phyloP scores from a whole-genome alignment of 2,797 vertebrate genomes.

The Enteromius anoplus region DNA sequence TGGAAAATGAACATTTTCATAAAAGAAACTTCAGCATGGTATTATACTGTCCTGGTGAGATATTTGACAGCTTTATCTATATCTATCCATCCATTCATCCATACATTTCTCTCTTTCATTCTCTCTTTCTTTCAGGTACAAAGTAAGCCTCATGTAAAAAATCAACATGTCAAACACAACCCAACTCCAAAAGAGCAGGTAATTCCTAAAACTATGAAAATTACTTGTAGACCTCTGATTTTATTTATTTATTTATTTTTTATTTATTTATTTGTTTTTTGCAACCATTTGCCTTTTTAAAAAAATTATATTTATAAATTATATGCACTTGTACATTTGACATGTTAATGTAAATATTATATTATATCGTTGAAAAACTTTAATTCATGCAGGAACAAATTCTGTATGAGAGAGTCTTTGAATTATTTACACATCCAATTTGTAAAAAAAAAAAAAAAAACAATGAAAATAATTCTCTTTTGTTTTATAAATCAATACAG shows the following conservation, averaged over 20 bases:
- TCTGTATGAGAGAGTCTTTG: background rate
- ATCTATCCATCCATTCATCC: background rate
- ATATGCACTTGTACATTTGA: background rate
- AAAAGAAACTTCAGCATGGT: background rate
- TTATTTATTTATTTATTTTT: no score
- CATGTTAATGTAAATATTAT: background rate
- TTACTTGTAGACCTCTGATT: background rate
- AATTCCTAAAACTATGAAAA: conserved; percentile 9
- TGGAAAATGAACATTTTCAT: background rate
- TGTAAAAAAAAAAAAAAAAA: background rate
- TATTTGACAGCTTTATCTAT: background rate
- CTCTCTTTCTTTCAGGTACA: conserved; percentile 64
- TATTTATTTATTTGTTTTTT: background rate
- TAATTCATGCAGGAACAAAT: no score
- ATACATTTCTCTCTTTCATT: no score
- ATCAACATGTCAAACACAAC: conserved; percentile 63
- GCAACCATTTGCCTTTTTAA: background rate
- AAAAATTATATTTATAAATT: background rate
- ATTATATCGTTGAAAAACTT: background rate
- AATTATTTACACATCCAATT: conserved; percentile 5
- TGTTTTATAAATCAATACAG: background rate
- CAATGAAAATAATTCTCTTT: background rate
- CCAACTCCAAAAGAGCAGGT: conserved; percentile 71
- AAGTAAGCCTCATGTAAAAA: conserved; percentile 72
- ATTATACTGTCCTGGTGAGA: background rate